Conservation (phyloP, 2,797 vertebrate species). For the Menidia menidia region DNA sequence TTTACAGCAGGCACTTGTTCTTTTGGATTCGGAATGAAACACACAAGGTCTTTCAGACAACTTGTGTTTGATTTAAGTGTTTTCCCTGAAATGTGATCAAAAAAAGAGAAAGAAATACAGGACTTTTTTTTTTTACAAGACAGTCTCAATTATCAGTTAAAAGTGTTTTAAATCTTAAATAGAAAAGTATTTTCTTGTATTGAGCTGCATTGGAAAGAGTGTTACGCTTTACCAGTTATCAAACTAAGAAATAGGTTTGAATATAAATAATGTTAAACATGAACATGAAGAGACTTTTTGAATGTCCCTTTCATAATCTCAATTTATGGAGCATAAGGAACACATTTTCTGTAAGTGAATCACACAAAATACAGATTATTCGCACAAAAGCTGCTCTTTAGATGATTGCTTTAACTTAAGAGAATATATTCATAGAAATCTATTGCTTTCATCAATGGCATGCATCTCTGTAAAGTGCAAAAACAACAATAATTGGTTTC, state of each 20-base stretch:
- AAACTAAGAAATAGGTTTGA: constrained; percentile 8
- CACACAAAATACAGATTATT: constrained; percentile 17
- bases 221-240: constrained; percentile 2
- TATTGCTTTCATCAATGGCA: constrained; percentile 64
- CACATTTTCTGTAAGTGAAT: constrained; percentile 15
- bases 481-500: constrained; percentile 53
- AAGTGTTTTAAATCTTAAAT: constrained; percentile 1
- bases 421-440: constrained; percentile 53
- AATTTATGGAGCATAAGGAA: constrained; percentile 11
- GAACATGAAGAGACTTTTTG: constrained; percentile 1
- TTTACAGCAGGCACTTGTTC: constrained; percentile 54
- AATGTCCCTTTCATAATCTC: constrained; percentile 1
- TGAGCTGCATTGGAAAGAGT: constrained; percentile 3
- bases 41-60: constrained; percentile 7
- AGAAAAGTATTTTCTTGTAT: background rate
- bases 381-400: constrained; percentile 13
- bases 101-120: background rate
- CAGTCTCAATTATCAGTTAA: background rate
- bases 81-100: constrained; percentile 40
- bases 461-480: constrained; percentile 72
- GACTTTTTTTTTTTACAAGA: background rate
- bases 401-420: constrained; percentile 17
- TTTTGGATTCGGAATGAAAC: constrained; percentile 36
- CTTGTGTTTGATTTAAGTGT: background rate
- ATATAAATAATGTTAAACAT: constrained; percentile 14